A percentile compares a stretch with the other conserved stretches of the same genome.
Conservation (phyloP, 2,888 invertebrate species). For the Heliconius hortense region DNA sequence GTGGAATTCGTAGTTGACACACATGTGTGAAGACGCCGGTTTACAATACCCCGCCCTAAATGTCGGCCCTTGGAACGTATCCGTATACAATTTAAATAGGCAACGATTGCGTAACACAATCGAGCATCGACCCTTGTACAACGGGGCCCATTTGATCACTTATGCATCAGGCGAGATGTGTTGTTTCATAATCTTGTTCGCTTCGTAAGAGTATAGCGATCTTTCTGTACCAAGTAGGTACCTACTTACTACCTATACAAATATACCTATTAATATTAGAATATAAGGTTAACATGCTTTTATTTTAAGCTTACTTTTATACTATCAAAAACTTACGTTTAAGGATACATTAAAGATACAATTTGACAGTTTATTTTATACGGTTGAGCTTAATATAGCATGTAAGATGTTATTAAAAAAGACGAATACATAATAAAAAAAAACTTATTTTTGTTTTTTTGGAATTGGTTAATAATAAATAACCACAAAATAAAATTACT, state of each 20-base stretch:
- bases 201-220: neutral
- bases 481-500: neutral
- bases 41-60: slow-evolving; percentile 14
- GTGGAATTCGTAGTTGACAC: slow-evolving; percentile 20
- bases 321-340: no score
- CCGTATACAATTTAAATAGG: slow-evolving; percentile 75
- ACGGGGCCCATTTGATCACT: slow-evolving; percentile 69
- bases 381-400: neutral
- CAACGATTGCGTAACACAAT: slow-evolving; percentile 75
- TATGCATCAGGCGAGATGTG: slow-evolving; percentile 76
- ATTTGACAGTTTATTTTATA: neutral
- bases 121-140: slow-evolving; percentile 69
- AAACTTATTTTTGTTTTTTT: no score
- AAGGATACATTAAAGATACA: no score
- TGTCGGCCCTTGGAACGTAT: slow-evolving; percentile 52
- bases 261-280: neutral
- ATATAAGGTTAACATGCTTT: no score
- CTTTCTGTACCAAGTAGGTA: neutral
- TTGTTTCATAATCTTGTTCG: slow-evolving; percentile 49
- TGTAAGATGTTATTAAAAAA: neutral
- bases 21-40: slow-evolving; percentile 8
- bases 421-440: no score
- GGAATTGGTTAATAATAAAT: no score
- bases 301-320: no score
- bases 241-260: neutral